Percentiles rank a stretch among this genome's conserved stretches.
Conservation (phyloP, 2,113 vertebrate genomes). For the Craseonycteris thonglongyai region DNA sequence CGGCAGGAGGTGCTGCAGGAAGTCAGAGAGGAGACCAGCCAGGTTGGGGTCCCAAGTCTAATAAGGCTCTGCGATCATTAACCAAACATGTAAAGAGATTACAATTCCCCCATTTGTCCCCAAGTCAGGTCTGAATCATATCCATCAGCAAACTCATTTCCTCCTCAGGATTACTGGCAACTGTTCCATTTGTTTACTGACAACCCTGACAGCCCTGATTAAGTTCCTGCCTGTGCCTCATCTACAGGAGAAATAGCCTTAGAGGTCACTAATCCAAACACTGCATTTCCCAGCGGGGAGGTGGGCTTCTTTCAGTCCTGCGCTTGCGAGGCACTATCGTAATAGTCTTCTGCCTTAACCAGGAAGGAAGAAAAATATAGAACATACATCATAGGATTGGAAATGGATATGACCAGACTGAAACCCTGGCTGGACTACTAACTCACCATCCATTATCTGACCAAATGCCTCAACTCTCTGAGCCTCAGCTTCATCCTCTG, state of each 20-base stretch:
- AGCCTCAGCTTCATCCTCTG: background rate
- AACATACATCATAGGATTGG: background rate
- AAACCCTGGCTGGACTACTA: background rate
- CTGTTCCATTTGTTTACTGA: background rate
- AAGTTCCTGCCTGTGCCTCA: background rate
- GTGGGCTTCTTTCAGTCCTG: background rate
- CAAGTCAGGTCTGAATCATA: conserved; percentile 25
- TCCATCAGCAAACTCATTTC: conserved; percentile 48
- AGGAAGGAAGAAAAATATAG: background rate
- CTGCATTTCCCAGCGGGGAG: background rate
- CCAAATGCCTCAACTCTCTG: background rate
- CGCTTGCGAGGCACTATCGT: background rate
- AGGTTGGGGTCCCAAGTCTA: background rate
- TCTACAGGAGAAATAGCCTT: background rate
- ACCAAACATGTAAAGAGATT: conserved; percentile 47
- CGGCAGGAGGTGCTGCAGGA: background rate
- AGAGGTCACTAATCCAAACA: background rate
- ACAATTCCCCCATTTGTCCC: conserved; percentile 7
- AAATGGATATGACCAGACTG: background rate
- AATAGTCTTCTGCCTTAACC: background rate
- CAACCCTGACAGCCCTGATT: background rate
- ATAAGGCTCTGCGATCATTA: conserved; percentile 62
- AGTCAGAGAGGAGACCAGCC: background rate
- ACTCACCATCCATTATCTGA: background rate
- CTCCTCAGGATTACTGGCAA: conserved; percentile 22